Evolutionary conservation across 2,888 invertebrate genomes (phyloP).

Genomic region (Omphaloscelis lunosa): DNA sequence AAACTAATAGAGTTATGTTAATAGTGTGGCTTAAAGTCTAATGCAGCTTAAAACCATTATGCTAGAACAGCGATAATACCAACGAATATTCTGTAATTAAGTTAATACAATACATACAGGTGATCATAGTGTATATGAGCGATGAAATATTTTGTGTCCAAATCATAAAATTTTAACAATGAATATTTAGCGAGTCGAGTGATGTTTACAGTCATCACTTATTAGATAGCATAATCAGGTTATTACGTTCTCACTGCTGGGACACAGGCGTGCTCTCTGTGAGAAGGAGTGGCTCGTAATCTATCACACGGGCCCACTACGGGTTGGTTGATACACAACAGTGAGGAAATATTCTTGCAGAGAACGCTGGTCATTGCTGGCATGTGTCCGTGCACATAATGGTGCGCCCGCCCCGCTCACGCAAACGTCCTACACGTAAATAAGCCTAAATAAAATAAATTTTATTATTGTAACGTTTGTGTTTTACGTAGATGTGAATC

Average conservation of each 20-base stretch:
- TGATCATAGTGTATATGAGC: not conserved
- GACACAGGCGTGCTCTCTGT: not conserved
- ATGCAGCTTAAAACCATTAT: constrained; percentile 41
- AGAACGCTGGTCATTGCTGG: not conserved
- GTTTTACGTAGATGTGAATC: not conserved
- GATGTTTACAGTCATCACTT: not conserved
- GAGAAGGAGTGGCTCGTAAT: not conserved
- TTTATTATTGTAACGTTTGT: not conserved
- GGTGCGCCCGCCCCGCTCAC: no score
- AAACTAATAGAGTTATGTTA: constrained; percentile 42
- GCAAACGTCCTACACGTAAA: not conserved
- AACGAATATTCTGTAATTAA: constrained; percentile 34
- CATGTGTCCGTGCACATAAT: not conserved
- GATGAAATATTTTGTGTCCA: not conserved
- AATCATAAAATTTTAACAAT: not conserved
- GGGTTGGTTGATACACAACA: not conserved
- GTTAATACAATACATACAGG: constrained; percentile 40
- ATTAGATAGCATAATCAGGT: not conserved
- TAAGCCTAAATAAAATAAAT: not conserved
- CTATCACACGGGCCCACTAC: not conserved
- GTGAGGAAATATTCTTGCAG: not conserved
- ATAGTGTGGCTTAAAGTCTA: constrained; percentile 38
- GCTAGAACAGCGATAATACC: constrained; percentile 16
- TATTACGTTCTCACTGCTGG: not conserved
- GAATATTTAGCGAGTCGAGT: not conserved